phyloP scores from a whole-genome alignment of 2,797 vertebrate species.

The Sebastes matsubarae region DNA sequence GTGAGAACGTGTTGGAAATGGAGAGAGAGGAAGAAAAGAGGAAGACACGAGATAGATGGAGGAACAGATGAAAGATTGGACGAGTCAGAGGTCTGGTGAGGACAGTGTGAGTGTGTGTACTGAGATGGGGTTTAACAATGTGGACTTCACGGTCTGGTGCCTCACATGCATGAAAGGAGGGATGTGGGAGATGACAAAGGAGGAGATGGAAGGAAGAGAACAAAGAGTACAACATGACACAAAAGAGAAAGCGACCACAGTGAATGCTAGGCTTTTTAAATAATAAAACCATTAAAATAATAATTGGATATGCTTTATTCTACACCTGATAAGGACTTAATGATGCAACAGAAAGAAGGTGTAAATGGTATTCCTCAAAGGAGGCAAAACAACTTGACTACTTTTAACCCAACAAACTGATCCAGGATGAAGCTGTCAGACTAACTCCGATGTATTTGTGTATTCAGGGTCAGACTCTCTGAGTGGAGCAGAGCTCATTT shows the following conservation, averaged over 20 bases:
- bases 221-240: conserved; percentile 8
- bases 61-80: neutral
- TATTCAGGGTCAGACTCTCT: neutral
- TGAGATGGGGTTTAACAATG: conserved; percentile 2
- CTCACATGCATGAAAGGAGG: conserved; percentile 47
- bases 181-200: conserved; percentile 17
- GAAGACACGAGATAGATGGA: neutral
- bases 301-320: neutral
- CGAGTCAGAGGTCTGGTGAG: neutral
- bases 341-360: neutral
- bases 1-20: neutral
- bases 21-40: neutral
- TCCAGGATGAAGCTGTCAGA: neutral
- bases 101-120: neutral
- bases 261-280: neutral
- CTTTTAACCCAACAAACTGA: neutral
- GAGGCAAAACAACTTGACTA: neutral
- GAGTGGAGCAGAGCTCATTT: conserved; percentile 12
- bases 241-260: neutral
- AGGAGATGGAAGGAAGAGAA: neutral
- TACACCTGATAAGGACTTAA: neutral
- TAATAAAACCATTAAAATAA: neutral
- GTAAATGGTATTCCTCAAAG: neutral
- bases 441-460: neutral
- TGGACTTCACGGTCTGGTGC: conserved; percentile 46